Conservation (phyloP, 1,140 invertebrate species). For the Frieseomelitta varia region DNA sequence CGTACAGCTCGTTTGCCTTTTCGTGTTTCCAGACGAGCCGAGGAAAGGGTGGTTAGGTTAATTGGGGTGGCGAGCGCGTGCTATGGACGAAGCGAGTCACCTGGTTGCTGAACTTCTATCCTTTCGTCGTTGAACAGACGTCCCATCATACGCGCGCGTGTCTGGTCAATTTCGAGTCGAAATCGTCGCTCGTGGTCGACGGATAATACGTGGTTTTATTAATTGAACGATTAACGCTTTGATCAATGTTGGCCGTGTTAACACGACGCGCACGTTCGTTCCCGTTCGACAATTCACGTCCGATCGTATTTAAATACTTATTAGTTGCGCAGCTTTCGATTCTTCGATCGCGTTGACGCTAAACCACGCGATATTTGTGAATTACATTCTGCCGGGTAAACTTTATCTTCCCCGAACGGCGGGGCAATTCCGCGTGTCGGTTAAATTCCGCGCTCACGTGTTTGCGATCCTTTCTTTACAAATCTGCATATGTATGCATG, state of each 20-base stretch:
- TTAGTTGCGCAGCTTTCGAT: not conserved
- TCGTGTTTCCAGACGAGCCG: too few relatives aligned
- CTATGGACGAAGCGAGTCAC: not conserved
- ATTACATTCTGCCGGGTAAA: constrained; percentile 15
- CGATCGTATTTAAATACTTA: not conserved
- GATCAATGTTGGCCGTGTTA: not conserved
- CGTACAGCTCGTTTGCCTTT: not conserved
- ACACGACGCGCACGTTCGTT: not conserved
- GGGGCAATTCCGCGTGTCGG: not conserved
- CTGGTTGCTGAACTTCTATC: not conserved
- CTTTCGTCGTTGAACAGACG: not conserved
- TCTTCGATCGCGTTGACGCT: not conserved
- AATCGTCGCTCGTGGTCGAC: not conserved
- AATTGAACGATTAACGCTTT: not conserved
- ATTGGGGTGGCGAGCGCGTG: not conserved
- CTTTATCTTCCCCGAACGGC: not conserved
- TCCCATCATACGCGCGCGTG: not conserved
- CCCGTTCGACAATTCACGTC: too few relatives aligned
- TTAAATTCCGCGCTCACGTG: not conserved
- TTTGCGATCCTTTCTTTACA: not conserved
- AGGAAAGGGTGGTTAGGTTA: not conserved
- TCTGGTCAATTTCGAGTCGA: too few relatives aligned
- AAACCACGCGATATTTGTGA: not conserved
- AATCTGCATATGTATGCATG: not conserved
- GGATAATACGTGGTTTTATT: not conserved